Conservation (phyloP, 1,140 invertebrate species). For the Eumaeus atala region DNA sequence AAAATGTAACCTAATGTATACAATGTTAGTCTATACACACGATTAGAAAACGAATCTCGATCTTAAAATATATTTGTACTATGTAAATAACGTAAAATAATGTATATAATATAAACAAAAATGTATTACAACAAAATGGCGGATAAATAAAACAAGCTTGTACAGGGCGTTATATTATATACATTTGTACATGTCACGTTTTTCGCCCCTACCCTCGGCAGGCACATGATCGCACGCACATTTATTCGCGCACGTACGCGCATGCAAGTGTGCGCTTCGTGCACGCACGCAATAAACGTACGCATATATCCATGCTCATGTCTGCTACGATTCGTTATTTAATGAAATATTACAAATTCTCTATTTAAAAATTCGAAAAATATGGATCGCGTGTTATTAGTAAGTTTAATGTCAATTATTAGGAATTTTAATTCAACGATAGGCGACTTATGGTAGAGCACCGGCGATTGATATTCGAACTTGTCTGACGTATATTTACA, state of each 20-base stretch:
- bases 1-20: constrained; percentile 43
- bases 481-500: neutral
- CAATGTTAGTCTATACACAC: constrained; percentile 23
- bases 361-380: constrained; percentile 5
- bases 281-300: neutral
- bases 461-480: constrained; percentile 4
- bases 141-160: constrained; percentile 42
- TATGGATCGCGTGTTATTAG: neutral
- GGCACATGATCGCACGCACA: neutral
- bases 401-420: neutral
- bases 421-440: neutral
- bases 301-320: neutral
- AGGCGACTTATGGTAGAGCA: constrained; percentile 2
- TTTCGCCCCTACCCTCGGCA: constrained; percentile 22
- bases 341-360: constrained; percentile 10
- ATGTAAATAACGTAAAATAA: constrained; percentile 50
- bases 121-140: constrained; percentile 38
- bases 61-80: constrained; percentile 65
- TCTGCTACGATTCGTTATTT: constrained; percentile 1
- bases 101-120: constrained; percentile 21
- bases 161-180: constrained; percentile 40
- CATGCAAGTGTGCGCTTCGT: neutral
- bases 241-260: neutral
- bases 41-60: constrained; percentile 27
- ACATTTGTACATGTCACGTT: constrained; percentile 48